Evolutionary conservation across 1,140 invertebrate species (phyloP), one percentile per base, ranked within the genome.

Genomic region (Drosophila kohkoa): DNA sequence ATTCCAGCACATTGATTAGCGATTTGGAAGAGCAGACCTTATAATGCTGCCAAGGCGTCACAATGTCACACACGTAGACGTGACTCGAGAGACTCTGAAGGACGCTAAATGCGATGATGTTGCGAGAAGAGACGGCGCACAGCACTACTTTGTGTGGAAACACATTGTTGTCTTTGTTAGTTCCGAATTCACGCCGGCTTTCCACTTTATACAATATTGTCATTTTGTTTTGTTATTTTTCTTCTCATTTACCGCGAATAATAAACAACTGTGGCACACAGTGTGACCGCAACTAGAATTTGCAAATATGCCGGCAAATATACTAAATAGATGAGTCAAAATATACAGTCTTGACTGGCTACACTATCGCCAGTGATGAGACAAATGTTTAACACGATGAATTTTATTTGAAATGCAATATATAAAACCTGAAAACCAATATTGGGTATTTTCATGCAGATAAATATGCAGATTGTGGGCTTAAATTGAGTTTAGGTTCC

Each of bases 61-160:
- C 97, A 32, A 98, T 93, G 92, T 98, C 97, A 77, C 96, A 96
- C 4, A 98, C 96, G 92, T 97, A 98, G 49, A 98, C 81, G 38
- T 88, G 85, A 16, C 85, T 96, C 92, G 97, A 58, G 13, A 76
- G 81, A 25, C 94, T 51, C 96, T 93, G 92, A 95, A 96, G 57
- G 94, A 96, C 11, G 94, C 94, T 52, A 95, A 97, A 98, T 1
- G 97, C 97, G 16, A 97, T 95, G 45, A 97, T 95, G 93, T 98
- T 98, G 20, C 94, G 94, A 52, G 94, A 94, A 2, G 97, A 98
- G 81, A 97, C 94, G n/a, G 95, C 94, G 90, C 95, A 96, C 3
- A 92, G 74, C 2, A 91, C 83, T 1, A 79, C 55, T 41, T 91
- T 91, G 13, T 81, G 83, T 1, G 81, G 80, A 0, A 86, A 81